Conservation (phyloP, 2,113 vertebrate genomes). For the Brachyhypopomus occidentalis region DNA sequence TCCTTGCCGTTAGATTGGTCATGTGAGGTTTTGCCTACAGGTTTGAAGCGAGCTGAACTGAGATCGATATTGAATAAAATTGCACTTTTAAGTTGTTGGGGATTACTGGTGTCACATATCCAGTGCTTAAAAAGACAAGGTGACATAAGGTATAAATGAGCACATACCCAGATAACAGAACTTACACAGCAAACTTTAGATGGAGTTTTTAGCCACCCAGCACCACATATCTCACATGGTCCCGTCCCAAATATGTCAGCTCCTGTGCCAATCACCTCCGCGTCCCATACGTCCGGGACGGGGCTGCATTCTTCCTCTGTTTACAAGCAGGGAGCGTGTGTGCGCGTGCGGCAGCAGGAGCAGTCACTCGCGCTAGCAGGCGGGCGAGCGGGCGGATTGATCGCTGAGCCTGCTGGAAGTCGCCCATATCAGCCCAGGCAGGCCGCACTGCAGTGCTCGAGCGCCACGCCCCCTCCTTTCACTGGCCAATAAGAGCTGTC, state of each 20-base stretch:
- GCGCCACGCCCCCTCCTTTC: background rate
- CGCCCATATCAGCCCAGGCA: slow-evolving; percentile 58
- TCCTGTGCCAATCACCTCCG: background rate
- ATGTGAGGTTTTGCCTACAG: background rate
- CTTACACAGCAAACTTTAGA: background rate
- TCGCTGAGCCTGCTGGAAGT: slow-evolving; percentile 55
- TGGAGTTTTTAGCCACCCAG: background rate
- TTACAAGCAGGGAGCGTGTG: background rate
- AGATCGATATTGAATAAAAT: background rate
- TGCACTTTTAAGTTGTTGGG: slow-evolving; percentile 19
- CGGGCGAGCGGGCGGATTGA: slow-evolving; percentile 63
- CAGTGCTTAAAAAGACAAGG: slow-evolving; percentile 1
- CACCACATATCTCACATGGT: background rate
- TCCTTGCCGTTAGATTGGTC: background rate
- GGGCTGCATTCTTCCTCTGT: background rate
- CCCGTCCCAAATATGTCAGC: background rate
- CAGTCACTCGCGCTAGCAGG: slow-evolving; percentile 63
- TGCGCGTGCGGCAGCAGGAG: slow-evolving; percentile 10
- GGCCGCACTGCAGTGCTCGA: slow-evolving; percentile 39
- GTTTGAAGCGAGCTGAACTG: background rate
- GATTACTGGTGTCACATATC: slow-evolving; percentile 4
- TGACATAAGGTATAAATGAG: slow-evolving; percentile 8
- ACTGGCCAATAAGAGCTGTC: slow-evolving; percentile 23
- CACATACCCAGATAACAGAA: background rate
- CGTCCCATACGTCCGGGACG: background rate